phyloP scores from a whole-genome alignment of 2,888 invertebrate species.

The Nasonia oneida region DNA sequence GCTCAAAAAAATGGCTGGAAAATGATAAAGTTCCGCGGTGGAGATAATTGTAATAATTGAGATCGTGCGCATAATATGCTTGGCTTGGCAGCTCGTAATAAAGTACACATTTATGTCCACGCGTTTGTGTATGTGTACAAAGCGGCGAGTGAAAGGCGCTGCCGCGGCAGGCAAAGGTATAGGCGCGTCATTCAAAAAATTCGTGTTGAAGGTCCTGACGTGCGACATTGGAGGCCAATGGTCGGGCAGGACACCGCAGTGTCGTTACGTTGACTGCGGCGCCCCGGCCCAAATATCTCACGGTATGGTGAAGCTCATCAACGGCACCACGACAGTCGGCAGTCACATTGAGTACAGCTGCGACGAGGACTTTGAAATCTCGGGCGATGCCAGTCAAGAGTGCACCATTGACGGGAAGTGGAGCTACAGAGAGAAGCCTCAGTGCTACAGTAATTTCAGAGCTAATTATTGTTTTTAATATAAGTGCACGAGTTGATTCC shows the following conservation, averaged over 20 bases:
- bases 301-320: slow-evolving; percentile 86
- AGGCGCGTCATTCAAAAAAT: slow-evolving; percentile 13
- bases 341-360: slow-evolving; percentile 90
- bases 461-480: slow-evolving; percentile 45
- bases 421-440: slow-evolving; percentile 88
- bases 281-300: slow-evolving; percentile 90
- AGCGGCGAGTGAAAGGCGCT: slow-evolving; percentile 45
- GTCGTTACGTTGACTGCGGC: slow-evolving; percentile 93
- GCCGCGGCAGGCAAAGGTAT: not conserved
- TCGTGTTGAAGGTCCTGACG: slow-evolving; percentile 84
- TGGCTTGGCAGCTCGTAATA: slow-evolving; percentile 7
- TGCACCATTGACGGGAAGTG: slow-evolving; percentile 93
- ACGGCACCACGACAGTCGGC: slow-evolving; percentile 90
- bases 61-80: not conserved
- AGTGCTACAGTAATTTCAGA: slow-evolving; percentile 87
- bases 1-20: not conserved
- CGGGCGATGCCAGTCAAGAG: slow-evolving; percentile 84
- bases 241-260: slow-evolving; percentile 89
- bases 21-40: not conserved
- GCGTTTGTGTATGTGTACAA: not conserved
- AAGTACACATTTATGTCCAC: not conserved
- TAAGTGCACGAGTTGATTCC: not conserved
- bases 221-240: slow-evolving; percentile 93
- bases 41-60: slow-evolving; percentile 6
- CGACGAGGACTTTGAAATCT: slow-evolving; percentile 90